A percentile compares a stretch with the other conserved stretches of the same genome.
Conservation (phyloP, 2,888 invertebrate genomes). For the Philopedon plagiatum region DNA sequence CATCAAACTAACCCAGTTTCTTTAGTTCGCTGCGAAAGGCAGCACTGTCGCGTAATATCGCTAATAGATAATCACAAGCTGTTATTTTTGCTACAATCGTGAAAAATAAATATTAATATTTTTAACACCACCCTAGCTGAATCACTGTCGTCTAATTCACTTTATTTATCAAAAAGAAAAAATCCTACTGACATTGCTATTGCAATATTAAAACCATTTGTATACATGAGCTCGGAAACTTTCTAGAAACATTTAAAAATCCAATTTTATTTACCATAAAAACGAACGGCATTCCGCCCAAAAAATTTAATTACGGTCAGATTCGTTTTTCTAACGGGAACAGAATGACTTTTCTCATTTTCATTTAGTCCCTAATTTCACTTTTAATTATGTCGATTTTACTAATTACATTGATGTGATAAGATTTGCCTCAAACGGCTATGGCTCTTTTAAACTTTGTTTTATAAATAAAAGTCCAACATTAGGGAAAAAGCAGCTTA, state of each 20-base stretch:
- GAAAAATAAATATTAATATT: too few relatives aligned
- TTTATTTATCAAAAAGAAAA: not conserved
- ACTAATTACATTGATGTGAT: slow-evolving; percentile 18
- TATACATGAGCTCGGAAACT: not conserved
- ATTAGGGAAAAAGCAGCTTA: too few relatives aligned
- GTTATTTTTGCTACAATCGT: too few relatives aligned
- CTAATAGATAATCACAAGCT: too few relatives aligned
- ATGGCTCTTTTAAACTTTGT: too few relatives aligned
- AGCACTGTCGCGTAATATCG: too few relatives aligned
- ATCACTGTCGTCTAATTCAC: too few relatives aligned
- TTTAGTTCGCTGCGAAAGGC: too few relatives aligned
- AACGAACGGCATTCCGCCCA: slow-evolving; percentile 4
- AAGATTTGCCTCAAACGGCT: not conserved
- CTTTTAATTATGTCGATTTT: slow-evolving; percentile 36
- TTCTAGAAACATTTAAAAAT: slow-evolving; percentile 6
- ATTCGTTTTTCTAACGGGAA: slow-evolving; percentile 17
- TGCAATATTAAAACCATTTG: slow-evolving; percentile 5
- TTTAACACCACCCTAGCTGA: too few relatives aligned
- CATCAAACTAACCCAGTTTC: too few relatives aligned
- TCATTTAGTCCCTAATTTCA: slow-evolving; percentile 36
- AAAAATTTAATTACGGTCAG: slow-evolving; percentile 26
- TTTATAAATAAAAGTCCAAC: too few relatives aligned
- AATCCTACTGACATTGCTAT: not conserved
- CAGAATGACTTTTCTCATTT: slow-evolving; percentile 7
- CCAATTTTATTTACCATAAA: slow-evolving; percentile 1